phyloP scores from a whole-genome alignment of 2,888 invertebrate species.

The Microctonus hyperodae region DNA sequence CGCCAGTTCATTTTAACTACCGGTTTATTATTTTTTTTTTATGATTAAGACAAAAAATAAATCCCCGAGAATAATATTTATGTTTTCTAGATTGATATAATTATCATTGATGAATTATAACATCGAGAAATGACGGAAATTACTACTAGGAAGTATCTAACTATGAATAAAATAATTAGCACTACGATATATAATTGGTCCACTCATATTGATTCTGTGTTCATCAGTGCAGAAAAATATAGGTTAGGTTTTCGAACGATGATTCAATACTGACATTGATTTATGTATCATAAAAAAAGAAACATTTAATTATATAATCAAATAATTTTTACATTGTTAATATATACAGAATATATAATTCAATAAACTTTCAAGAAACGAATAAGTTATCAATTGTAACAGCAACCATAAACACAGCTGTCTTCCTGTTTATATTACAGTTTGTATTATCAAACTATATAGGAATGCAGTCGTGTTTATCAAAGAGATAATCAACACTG shows the following conservation, averaged over 20 bases:
- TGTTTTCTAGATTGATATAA: too few relatives aligned
- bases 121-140: too few relatives aligned
- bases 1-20: conserved; percentile 27
- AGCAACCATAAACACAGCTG: not conserved
- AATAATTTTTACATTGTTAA: too few relatives aligned
- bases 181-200: not conserved
- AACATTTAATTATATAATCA: too few relatives aligned
- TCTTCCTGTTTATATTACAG: not conserved
- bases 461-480: not conserved
- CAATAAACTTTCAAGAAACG: not conserved
- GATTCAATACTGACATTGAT: not conserved
- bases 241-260: not conserved
- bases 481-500: not conserved
- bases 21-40: conserved; percentile 35
- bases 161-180: not conserved
- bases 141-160: not conserved
- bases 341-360: not conserved
- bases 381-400: not conserved
- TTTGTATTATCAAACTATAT: not conserved
- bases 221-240: not conserved
- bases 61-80: too few relatives aligned
- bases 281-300: not conserved
- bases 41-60: too few relatives aligned
- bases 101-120: too few relatives aligned
- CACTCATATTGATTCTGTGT: not conserved